Evolutionary conservation across 2,797 vertebrate species (phyloP).

Genomic region (Fistularia tabacaria): DNA sequence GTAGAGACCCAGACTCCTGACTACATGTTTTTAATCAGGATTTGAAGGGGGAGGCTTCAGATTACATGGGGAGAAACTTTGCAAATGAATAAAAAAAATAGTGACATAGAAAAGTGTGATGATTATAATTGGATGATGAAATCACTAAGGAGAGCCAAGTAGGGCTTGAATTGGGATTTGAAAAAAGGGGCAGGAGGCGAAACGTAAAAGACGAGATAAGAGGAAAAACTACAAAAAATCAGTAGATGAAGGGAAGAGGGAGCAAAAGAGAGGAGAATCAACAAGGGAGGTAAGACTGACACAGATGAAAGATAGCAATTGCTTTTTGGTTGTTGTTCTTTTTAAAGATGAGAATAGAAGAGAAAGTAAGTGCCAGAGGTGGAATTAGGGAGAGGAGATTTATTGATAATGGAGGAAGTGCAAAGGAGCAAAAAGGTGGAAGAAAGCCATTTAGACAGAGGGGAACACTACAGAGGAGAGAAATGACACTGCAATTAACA

Average conservation of each 20-base stretch:
- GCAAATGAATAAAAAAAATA: constrained; percentile 11
- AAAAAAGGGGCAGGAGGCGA: not conserved
- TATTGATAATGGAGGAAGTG: constrained; percentile 14
- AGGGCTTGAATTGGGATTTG: constrained; percentile 12
- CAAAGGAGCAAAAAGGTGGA: constrained; percentile 10
- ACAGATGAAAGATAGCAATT: constrained; percentile 4
- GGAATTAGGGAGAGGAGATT: constrained; percentile 11
- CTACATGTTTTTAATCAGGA: constrained; percentile 25
- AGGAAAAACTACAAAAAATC: constrained; percentile 4
- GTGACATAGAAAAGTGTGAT: constrained; percentile 7
- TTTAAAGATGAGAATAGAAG: constrained; percentile 3
- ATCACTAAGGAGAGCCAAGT: constrained; percentile 22
- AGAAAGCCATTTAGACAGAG: constrained; percentile 22
- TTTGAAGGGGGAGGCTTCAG: not conserved
- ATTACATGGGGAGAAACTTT: constrained; percentile 5
- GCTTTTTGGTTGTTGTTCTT: constrained; percentile 1
- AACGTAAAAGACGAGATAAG: constrained; percentile 6
- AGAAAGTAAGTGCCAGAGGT: not conserved
- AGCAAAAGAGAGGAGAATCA: constrained; percentile 9
- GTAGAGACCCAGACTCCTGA: not conserved
- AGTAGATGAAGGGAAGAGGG: not conserved
- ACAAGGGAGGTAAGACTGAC: constrained; percentile 7
- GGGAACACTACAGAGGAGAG: constrained; percentile 11
- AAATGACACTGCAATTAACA: constrained; percentile 45
- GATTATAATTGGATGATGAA: constrained; percentile 34